These are phyloP conservation scores for Bryconaethiops microstoma DNA, from an alignment of 2,797 vertebrate species.

Conservation along the genomic window DNA sequence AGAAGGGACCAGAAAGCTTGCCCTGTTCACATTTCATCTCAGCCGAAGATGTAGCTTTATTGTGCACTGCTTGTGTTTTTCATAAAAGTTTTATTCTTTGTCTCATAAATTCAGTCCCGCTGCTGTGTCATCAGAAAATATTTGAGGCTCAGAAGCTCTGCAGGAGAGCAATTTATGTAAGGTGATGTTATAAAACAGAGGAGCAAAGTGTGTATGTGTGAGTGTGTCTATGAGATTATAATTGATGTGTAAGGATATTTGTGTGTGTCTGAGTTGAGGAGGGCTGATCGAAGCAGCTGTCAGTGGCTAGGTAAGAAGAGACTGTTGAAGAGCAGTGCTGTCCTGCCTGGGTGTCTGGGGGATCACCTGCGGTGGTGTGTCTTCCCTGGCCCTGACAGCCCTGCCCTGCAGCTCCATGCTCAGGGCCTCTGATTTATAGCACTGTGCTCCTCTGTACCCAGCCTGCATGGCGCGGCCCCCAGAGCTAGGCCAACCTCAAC, in stretches of 20 bases:
- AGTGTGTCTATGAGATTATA: constrained; percentile 22
- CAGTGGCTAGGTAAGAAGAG: constrained; percentile 72
- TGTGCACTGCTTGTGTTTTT: constrained; percentile 38
- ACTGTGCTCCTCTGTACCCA: constrained; percentile 37
- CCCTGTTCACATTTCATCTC: constrained; percentile 40
- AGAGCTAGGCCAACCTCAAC: constrained; percentile 71
- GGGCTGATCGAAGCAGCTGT: constrained; percentile 63
- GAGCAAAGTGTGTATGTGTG: constrained; percentile 6
- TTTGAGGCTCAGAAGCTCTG: constrained; percentile 26
- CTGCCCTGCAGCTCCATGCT: constrained; percentile 31
- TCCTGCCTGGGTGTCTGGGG: constrained; percentile 77
- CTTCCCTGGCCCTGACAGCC: constrained; percentile 60
- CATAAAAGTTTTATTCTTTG: constrained; percentile 40
- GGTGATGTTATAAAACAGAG: constrained; percentile 42
- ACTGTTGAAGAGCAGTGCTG: constrained; percentile 72
- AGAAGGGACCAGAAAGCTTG: constrained; percentile 25
- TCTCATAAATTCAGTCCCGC: constrained; percentile 38
- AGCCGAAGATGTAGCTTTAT: constrained; percentile 42
- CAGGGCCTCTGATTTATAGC: constrained; percentile 59
- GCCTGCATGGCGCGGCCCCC: constrained; percentile 25
- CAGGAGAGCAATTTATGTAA: constrained; percentile 49
- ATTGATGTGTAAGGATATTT: constrained; percentile 45
- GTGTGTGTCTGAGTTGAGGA: constrained; percentile 34
- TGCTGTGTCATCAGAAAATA: constrained; percentile 50
- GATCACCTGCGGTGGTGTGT: constrained; percentile 73